These are phyloP conservation scores for Rhyacichthys aspro DNA, from an alignment of 2,797 vertebrate genomes.

Conservation along the genomic window DNA sequence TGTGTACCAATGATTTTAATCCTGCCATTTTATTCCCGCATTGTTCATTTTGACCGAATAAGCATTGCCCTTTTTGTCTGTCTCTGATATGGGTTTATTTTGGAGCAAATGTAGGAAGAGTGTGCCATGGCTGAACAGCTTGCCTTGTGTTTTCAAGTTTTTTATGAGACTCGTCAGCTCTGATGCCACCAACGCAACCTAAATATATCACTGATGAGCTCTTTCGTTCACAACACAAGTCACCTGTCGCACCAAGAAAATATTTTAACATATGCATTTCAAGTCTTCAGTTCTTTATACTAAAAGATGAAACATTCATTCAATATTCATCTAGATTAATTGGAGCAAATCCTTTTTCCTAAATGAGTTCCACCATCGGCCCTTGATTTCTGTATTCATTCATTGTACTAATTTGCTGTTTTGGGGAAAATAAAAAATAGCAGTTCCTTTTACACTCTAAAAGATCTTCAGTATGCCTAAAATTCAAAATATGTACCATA, in stretches of 20 bases:
- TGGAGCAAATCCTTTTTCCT: no score
- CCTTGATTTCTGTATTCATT: no score
- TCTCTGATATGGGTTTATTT: conserved; percentile 4
- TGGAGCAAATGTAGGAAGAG: conserved; percentile 20
- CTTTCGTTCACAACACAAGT: conserved; percentile 17
- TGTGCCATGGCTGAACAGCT: conserved; percentile 48
- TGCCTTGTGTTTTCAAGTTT: conserved; percentile 28
- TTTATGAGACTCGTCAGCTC: conserved; percentile 57
- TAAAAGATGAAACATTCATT: no score
- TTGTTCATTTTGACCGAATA: neutral
- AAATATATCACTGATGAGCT: conserved; percentile 55
- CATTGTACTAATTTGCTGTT: no score
- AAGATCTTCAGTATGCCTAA: conserved; percentile 58
- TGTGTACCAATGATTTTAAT: neutral
- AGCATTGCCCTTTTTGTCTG: conserved; percentile 2
- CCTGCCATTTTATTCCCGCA: no score
- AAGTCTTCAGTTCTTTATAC: no score
- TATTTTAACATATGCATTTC: no score
- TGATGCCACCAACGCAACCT: conserved; percentile 47
- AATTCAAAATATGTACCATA: conserved; percentile 62
- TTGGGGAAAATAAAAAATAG: no score
- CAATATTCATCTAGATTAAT: no score
- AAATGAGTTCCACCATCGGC: no score
- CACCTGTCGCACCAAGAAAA: no score
- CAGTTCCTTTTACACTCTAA: neutral